Evolutionary conservation across 2,888 invertebrate species (phyloP), one percentile per base, ranked within the genome.

Genomic region (Lithophane semibrunnea): DNA sequence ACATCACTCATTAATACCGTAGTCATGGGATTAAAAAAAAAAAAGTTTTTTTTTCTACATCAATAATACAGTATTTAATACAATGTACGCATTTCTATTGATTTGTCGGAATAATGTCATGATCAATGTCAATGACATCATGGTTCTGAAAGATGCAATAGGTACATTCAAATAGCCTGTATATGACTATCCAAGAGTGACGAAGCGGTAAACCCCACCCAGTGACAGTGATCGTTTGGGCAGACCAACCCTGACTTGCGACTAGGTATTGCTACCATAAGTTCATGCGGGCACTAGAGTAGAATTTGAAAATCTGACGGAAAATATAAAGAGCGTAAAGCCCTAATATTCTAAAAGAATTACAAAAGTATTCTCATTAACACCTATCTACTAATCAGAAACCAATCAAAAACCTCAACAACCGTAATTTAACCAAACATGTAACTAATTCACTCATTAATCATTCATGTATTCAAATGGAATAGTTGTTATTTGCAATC

Each of bases 381-480:
- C 42, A 58, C 47, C 13, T 24, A 18, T 47, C 44, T 37, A n/a
- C 47, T 72, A 80, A 67, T 52, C 29, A 58, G 21, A 1, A 77
- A 52, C 37, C 47, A 65, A 78, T 83, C 61, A 24, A 63, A 86
- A 77, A 80, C 75, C 76, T 60, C 83, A 80, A 72, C 74, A 64
- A 44, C 44, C n/a, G 47, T 29, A 52, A 76, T 66, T 79, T 21
- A 73, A 60, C 52, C 67, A 72, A 74, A 78, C 68, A 56, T 56
- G 58, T 61, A 67, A 82, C 61, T 83, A 84, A 86, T 83, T 86
- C 73, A 80, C 24, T 8, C 29, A 72, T 60, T 64, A 54, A 83
- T 85, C 68, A 87, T 88, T 86, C 58, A 87, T 76, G 18, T 70
- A 70, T 83, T 83, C 58, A 76, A 85, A 84, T 82, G 75, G 70